These are phyloP conservation scores for Dolichotis patagonum DNA, from an alignment of 2,113 vertebrate species.

Conservation along the genomic window DNA sequence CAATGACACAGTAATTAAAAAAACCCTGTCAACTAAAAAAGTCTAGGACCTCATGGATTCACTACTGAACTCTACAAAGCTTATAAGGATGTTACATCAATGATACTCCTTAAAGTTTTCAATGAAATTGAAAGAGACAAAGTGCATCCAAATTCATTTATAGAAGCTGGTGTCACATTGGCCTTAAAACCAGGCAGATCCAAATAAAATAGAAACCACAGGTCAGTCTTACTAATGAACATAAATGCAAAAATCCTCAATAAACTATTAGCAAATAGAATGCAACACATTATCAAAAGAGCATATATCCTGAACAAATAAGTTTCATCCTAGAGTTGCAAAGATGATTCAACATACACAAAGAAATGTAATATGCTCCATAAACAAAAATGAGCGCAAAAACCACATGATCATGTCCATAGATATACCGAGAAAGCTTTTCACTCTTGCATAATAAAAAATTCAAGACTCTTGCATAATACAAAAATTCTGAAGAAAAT, in stretches of 20 bases:
- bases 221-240: not conserved
- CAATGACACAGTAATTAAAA: not conserved
- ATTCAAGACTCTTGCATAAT: too few species aligned
- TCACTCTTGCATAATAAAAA: too few species aligned
- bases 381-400: too few species aligned
- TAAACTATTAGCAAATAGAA: too few species aligned
- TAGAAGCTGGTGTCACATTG: not conserved
- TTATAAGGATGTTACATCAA: not conserved
- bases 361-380: too few species aligned
- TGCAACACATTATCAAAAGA: too few species aligned
- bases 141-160: not conserved
- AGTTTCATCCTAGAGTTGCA: too few species aligned
- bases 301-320: too few species aligned
- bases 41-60: not conserved
- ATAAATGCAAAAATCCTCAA: not conserved
- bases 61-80: not conserved
- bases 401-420: too few species aligned
- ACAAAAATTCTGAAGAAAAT: too few species aligned
- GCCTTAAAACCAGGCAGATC: not conserved
- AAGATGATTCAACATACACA: too few species aligned
- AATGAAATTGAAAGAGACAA: not conserved
- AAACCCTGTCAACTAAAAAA: not conserved
- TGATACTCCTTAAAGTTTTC: not conserved
- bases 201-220: not conserved
- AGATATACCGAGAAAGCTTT: too few species aligned